phyloP scores from a whole-genome alignment of 2,888 invertebrate genomes.

The Clistopyga incitator region DNA sequence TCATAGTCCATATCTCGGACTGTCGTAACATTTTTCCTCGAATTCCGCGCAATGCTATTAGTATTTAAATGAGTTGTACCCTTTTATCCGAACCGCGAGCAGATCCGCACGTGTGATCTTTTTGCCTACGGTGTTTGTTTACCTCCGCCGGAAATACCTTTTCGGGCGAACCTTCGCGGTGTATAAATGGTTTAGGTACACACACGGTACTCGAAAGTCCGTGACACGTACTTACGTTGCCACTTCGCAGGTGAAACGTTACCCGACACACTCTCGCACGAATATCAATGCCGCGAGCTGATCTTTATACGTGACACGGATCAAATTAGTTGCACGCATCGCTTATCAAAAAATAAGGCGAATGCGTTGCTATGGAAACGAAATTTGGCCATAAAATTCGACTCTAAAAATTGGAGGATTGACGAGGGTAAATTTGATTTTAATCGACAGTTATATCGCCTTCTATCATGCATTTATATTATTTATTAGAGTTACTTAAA shows the following conservation, averaged over 20 bases:
- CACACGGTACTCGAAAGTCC: not conserved
- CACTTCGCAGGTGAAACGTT: conserved; percentile 29
- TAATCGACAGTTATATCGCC: too few relatives aligned
- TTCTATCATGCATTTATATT: too few relatives aligned
- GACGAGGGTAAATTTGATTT: too few relatives aligned
- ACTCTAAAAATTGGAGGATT: too few relatives aligned
- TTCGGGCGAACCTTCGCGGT: not conserved
- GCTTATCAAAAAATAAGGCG: not conserved
- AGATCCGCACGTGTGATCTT: not conserved
- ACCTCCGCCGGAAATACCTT: conserved; percentile 46
- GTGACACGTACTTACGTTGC: conserved; percentile 11
- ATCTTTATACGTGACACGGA: conserved; percentile 23
- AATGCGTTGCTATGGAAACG: not conserved
- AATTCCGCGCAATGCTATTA: conserved; percentile 51
- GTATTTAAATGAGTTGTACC: conserved; percentile 62
- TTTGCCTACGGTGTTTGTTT: conserved; percentile 45
- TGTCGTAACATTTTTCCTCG: conserved; percentile 47
- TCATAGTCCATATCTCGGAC: conserved; percentile 18
- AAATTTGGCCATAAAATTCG: not conserved
- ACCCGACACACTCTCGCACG: not conserved
- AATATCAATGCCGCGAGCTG: conserved; percentile 4
- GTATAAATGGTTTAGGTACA: conserved; percentile 8
- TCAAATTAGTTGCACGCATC: not conserved
- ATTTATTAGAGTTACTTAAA: too few relatives aligned
- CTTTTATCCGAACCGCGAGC: conserved; percentile 49